A percentile compares a stretch with the other conserved stretches of the same genome.
Evolutionary conservation across 2,888 invertebrate genomes (phyloP).

Genomic region (Nomada lathburiana): DNA sequence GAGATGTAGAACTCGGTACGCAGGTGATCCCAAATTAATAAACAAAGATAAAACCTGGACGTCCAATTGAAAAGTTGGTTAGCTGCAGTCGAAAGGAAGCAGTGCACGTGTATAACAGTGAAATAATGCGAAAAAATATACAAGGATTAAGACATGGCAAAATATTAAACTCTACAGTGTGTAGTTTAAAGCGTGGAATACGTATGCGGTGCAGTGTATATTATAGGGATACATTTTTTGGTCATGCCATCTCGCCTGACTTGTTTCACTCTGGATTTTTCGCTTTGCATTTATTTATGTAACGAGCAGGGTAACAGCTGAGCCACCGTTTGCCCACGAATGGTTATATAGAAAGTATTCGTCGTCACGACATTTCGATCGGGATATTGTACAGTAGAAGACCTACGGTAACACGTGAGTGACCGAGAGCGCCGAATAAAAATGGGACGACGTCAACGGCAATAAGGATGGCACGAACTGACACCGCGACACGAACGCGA

Average conservation of each 20-base stretch:
- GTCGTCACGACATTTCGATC: constrained; percentile 66
- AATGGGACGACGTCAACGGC: constrained; percentile 62
- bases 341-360: constrained; percentile 37
- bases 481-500: constrained; percentile 52
- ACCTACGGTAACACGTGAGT: constrained; percentile 25
- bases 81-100: too few relatives aligned
- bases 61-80: too few relatives aligned
- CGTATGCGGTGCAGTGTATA: too few relatives aligned
- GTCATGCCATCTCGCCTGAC: not conserved
- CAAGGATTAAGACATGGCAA: too few relatives aligned
- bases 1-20: too few relatives aligned
- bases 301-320: constrained; percentile 16
- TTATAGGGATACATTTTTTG: too few relatives aligned
- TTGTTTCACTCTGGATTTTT: constrained; percentile 14
- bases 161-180: too few relatives aligned
- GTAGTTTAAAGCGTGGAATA: too few relatives aligned
- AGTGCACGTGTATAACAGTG: too few relatives aligned
- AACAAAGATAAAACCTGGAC: too few relatives aligned
- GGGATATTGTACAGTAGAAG: constrained; percentile 13
- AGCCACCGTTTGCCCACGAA: constrained; percentile 22
- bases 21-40: too few relatives aligned
- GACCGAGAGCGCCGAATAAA: constrained; percentile 51
- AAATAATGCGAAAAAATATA: too few relatives aligned
- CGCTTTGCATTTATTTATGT: constrained; percentile 19
- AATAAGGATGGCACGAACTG: constrained; percentile 58